Evolutionary conservation across 2,888 invertebrate species (phyloP), one percentile per base, ranked within the genome.

Genomic region (Lingula anatina): DNA sequence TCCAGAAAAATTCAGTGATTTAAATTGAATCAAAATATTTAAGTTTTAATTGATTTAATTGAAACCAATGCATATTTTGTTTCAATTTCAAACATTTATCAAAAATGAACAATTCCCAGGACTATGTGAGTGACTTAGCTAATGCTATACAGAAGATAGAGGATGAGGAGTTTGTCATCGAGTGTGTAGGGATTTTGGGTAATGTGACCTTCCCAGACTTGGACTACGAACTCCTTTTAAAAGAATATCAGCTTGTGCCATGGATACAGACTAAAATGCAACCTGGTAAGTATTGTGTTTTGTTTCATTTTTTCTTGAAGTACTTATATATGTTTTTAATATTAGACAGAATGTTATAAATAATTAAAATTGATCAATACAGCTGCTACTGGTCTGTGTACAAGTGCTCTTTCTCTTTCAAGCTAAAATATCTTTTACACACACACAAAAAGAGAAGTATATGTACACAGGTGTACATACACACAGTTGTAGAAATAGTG

Each of bases 71-170:
- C 15, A 9, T 12, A 31, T 31, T 31, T 31, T 31, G 15, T 9
- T 31, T 31, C 9, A 15, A 15, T 9, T 31, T 31, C 31, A 31
- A 15, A 31, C 9, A 31, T 31, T 31, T 9, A 31, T 15, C 31
- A 31, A 31, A 15, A 31, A 31, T 31, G 31, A 31, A 31, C 15
- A 31, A 31, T 9, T 31, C 70, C 4, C 70, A 90, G 89, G 90
- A 93, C 73, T 95, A 91, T 77, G 90, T 96, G n/a, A 90, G 92
- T 37, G 90, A 94, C 72, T 84, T 97, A 59, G 89, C 94, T n/a
- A 58, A 62, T 5, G 88, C 88, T 61, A 88, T 91, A 1, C 83
- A 91, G 24, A 84, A 84, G 9, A 81, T 82, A 47, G 87, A 87
- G 3, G 87, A 87, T 59, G 86, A 89, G 66, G 89, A 91, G 49